Base-by-base conservation (phyloP, 2,888 invertebrate species). In the Oligia strigilis region DNA sequence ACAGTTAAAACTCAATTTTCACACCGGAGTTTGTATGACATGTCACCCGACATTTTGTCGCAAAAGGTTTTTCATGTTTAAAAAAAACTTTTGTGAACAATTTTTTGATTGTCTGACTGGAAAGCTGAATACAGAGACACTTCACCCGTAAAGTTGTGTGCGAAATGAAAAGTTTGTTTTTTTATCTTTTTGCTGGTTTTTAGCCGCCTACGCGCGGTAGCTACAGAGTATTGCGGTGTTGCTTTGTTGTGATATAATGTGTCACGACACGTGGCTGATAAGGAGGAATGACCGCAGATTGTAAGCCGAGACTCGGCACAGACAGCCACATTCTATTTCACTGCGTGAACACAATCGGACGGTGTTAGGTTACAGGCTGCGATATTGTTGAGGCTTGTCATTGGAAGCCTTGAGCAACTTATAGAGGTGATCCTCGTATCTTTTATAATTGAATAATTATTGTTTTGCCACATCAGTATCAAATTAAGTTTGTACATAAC, bases 1-100 rank as follows among this genome's bases (percentile, higher is more conserved):
- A 43, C 40, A 60, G 62, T 64, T 67, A 36, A 72, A 72, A 62
- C 11, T 71, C 29, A 71, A 71, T 71, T 40, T 46, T 49, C 58
- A 8, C 70, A 43, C 1, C 58, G n/a, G 14, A 58, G 13, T 19
- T 65, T 62, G 60, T 23, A 46, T 65, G 52, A 72, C 82, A 52
- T 23, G 17, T 36, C 62, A 64, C 52, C 58, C 46, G 43, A 75
- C 23, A 43, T 64, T 72, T 58, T 49, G n/a, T 13, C 4, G 8
- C 66, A 69, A 73, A 73, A 78, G n/a, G 75, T 29, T 69, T 84
- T 72, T 72, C 72, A 46, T 78, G 79, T 80, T 80, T 60, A 11
- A 14, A 67, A 66, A 17, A 72, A 58, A 78, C 49, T 70, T 29
- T 14, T 62, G n/a, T 4, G 55, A 19, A 49, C 2, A 0, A 58